Evolutionary conservation across 2,797 vertebrate species (phyloP).

Genomic region (Arctocebus calabarensis): DNA sequence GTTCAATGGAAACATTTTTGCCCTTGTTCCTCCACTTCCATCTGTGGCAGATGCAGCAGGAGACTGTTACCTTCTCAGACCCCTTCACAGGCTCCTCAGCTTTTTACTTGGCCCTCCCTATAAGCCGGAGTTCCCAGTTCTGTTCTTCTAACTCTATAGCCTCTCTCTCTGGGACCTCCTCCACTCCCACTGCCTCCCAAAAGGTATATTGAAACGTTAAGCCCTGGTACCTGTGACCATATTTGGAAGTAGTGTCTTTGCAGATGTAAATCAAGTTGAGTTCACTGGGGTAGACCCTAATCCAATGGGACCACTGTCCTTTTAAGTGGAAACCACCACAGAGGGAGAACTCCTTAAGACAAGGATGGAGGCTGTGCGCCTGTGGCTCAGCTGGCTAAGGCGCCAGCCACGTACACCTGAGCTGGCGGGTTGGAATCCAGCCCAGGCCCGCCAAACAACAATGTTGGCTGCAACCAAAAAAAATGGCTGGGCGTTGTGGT

Average conservation of each 20-base stretch:
- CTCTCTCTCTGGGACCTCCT: background rate
- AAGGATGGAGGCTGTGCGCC: background rate
- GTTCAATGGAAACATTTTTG: background rate
- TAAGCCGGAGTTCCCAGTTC: background rate
- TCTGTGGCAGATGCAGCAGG: background rate
- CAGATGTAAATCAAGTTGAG: background rate
- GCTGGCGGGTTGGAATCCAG: too few relatives aligned
- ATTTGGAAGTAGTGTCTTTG: constrained; percentile 10
- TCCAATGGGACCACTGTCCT: background rate
- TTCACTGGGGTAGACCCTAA: background rate
- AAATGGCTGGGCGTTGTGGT: too few relatives aligned
- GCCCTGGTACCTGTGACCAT: background rate
- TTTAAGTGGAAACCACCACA: background rate
- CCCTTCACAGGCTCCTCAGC: background rate
- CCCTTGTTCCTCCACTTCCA: background rate
- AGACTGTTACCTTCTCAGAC: background rate
- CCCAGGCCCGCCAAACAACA: too few relatives aligned
- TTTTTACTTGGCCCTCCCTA: background rate
- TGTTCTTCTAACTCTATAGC: background rate
- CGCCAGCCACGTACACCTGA: too few relatives aligned
- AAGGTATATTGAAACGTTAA: background rate
- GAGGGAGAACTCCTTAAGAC: background rate
- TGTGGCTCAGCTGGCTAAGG: too few relatives aligned
- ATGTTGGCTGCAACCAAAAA: too few relatives aligned
- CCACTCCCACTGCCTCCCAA: background rate